phyloP scores from a whole-genome alignment of 2,888 invertebrate species.

The Unio pictorum region DNA sequence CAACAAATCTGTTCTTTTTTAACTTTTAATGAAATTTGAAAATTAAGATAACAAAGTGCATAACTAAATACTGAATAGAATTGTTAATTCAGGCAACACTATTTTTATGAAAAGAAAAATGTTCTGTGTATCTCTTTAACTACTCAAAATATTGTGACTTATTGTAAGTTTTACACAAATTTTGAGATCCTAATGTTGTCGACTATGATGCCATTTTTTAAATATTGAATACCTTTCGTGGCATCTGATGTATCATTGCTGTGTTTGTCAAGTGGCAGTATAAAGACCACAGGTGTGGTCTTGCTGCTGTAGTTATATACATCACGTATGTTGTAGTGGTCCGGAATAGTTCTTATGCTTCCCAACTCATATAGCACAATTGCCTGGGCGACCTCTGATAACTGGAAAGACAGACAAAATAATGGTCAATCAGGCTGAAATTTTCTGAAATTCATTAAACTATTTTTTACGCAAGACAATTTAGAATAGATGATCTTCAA shows the following conservation, averaged over 20 bases:
- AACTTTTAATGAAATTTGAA: too few relatives aligned
- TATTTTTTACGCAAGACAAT: too few relatives aligned
- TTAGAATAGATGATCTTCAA: too few relatives aligned
- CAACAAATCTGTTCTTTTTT: too few relatives aligned
- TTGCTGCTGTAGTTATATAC: conserved; percentile 55
- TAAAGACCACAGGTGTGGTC: conserved; percentile 60
- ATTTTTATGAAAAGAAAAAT: too few relatives aligned
- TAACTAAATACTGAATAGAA: too few relatives aligned
- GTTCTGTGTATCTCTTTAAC: too few relatives aligned
- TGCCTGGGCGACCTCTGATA: conserved; percentile 59
- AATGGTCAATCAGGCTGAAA: background rate
- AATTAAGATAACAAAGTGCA: too few relatives aligned
- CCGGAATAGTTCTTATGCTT: conserved; percentile 50
- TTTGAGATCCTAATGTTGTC: background rate
- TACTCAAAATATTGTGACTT: too few relatives aligned
- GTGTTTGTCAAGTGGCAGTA: conserved; percentile 52
- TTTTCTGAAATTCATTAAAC: background rate
- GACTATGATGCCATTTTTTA: too few relatives aligned
- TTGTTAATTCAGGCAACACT: too few relatives aligned
- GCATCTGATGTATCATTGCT: conserved; percentile 40
- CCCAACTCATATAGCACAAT: conserved; percentile 66
- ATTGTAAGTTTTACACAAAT: background rate
- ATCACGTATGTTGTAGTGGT: conserved; percentile 60
- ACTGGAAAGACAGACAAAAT: conserved; percentile 35
- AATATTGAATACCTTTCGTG: conserved; percentile 42